Conservation (phyloP, 2,797 vertebrate species). For the Scolopax bukidnonensis region DNA sequence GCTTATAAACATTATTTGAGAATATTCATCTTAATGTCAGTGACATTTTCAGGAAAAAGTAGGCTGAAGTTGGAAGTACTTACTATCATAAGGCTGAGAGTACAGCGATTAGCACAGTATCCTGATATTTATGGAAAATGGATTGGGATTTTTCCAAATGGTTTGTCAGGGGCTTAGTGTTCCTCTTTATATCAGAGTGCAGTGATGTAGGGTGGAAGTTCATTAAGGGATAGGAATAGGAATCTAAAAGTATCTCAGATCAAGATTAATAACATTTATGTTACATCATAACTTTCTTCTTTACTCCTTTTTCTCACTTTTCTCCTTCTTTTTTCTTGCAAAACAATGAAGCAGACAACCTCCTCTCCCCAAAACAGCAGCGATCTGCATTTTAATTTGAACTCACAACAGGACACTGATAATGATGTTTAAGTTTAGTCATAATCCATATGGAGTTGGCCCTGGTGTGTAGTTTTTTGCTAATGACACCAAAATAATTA, state of each 20-base stretch:
- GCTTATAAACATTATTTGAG: constrained; percentile 12
- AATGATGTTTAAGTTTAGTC: neutral
- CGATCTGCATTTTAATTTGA: constrained; percentile 12
- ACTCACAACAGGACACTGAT: neutral
- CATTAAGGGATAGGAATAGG: neutral
- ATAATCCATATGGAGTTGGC: neutral
- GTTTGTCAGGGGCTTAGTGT: neutral
- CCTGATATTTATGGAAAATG: neutral
- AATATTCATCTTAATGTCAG: constrained; percentile 16
- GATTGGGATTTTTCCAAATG: neutral
- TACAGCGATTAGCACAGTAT: neutral
- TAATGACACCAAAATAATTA: neutral
- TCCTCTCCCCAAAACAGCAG: neutral
- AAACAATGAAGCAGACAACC: neutral
- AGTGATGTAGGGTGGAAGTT: neutral
- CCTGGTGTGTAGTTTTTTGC: neutral
- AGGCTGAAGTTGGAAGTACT: constrained; percentile 11
- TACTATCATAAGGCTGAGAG: neutral
- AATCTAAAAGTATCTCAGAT: neutral
- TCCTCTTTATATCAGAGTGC: neutral
- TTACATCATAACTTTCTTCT: neutral
- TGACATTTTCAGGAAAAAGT: constrained; percentile 37
- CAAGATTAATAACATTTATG: neutral
- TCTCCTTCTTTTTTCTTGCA: neutral
- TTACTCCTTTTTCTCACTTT: neutral